phyloP scores from a whole-genome alignment of 2,113 vertebrate genomes.

The Marcusenius ussheri region DNA sequence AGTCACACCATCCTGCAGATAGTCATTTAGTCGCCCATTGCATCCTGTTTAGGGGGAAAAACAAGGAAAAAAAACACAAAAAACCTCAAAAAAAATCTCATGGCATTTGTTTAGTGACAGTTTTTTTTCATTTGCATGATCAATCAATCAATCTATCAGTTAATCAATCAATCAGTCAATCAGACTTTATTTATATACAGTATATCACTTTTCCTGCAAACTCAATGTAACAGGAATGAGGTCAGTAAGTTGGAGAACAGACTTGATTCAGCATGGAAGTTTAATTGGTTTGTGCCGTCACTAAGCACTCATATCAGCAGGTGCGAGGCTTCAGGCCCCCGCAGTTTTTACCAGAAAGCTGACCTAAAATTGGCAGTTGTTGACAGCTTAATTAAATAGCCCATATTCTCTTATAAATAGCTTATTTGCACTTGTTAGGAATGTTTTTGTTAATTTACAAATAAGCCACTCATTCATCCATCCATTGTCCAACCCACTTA shows the following conservation, averaged over 20 bases:
- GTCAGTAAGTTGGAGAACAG: background rate
- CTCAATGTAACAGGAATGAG: background rate
- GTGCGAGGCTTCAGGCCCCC: background rate
- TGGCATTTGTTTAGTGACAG: background rate
- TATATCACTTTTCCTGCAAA: no score
- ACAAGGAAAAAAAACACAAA: background rate
- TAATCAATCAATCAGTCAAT: no score
- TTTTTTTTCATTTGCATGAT: background rate
- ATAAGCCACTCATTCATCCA: background rate
- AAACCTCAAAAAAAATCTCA: background rate
- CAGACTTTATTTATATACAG: no score
- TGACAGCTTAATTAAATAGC: background rate
- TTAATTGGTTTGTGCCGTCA: background rate
- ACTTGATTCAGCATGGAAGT: background rate
- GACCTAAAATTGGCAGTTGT: background rate
- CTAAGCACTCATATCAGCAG: background rate
- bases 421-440: background rate
- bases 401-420: background rate
- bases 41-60: background rate
- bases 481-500: no score
- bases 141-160: no score
- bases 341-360: background rate
- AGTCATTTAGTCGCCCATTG: background rate
- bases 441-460: background rate
- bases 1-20: background rate